Percentiles rank a stretch among this genome's conserved stretches.
Evolutionary conservation across 2,888 invertebrate genomes (phyloP).

Genomic region (Orthosia gothica): DNA sequence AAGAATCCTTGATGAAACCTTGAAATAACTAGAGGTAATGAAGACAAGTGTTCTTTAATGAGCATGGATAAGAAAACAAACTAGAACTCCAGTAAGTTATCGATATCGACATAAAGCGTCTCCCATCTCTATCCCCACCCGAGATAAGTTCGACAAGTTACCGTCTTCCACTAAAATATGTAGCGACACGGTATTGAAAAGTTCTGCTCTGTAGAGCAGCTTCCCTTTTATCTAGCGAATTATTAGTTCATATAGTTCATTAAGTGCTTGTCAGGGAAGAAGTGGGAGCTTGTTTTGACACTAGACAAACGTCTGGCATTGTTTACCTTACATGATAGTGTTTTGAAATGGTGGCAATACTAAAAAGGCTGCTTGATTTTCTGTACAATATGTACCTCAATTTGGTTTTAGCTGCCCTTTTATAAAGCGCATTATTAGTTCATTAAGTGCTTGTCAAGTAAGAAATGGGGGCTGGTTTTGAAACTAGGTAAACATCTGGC

Average conservation of each 20-base stretch:
- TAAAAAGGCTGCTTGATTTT: too few relatives aligned
- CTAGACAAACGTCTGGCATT: neutral
- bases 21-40: too few relatives aligned
- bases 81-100: neutral
- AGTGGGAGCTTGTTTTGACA: neutral
- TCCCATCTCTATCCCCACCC: conserved; percentile 70
- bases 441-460: too few relatives aligned
- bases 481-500: too few relatives aligned
- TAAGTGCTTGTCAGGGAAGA: conserved; percentile 51
- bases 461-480: too few relatives aligned
- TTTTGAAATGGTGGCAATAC: too few relatives aligned
- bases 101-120: conserved; percentile 39
- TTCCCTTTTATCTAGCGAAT: conserved; percentile 75
- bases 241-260: conserved; percentile 71
- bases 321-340: too few relatives aligned
- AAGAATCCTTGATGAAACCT: too few relatives aligned
- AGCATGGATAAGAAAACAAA: neutral
- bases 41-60: too few relatives aligned
- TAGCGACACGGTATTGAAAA: conserved; percentile 90
- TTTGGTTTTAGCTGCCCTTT: too few relatives aligned
- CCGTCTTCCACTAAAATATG: conserved; percentile 88
- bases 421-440: too few relatives aligned
- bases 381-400: too few relatives aligned
- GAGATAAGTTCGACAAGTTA: conserved; percentile 88
- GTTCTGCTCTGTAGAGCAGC: conserved; percentile 81